Evolutionary conservation across 1,140 invertebrate genomes (phyloP).

Genomic region (Aphelenchoides besseyi): DNA sequence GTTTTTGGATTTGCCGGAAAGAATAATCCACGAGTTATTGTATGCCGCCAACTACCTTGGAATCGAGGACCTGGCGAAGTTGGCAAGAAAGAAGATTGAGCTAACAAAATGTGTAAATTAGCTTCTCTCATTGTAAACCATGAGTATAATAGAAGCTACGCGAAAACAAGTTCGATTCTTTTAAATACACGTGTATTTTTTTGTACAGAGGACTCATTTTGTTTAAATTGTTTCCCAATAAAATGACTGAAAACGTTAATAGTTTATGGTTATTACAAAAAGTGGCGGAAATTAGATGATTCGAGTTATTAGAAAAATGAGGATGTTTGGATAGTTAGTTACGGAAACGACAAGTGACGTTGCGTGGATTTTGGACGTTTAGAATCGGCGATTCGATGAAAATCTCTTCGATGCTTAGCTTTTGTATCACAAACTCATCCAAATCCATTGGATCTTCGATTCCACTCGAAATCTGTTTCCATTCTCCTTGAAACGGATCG

Average conservation of each 20-base stretch:
- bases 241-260: background rate
- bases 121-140: no score
- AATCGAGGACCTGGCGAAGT: background rate
- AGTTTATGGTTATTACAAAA: background rate
- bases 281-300: background rate
- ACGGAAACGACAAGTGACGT: slow-evolving; percentile 5
- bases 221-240: background rate
- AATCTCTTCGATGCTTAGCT: slow-evolving; percentile 1
- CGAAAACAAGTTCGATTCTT: no score
- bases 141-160: no score
- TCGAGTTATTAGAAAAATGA: background rate
- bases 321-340: background rate
- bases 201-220: background rate
- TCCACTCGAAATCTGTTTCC: slow-evolving; percentile 8
- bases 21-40: background rate
- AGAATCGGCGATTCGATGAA: background rate
- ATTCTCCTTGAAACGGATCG: slow-evolving; percentile 20
- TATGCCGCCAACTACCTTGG: background rate
- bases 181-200: background rate
- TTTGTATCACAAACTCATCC: background rate
- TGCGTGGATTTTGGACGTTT: background rate
- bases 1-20: background rate
- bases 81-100: background rate
- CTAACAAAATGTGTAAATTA: background rate
- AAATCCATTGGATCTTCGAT: background rate